Percentiles rank a stretch among this genome's conserved stretches.
These are phyloP conservation scores for Varanus salvator DNA, from an alignment of 2,113 vertebrate species.

Conservation along the genomic window DNA sequence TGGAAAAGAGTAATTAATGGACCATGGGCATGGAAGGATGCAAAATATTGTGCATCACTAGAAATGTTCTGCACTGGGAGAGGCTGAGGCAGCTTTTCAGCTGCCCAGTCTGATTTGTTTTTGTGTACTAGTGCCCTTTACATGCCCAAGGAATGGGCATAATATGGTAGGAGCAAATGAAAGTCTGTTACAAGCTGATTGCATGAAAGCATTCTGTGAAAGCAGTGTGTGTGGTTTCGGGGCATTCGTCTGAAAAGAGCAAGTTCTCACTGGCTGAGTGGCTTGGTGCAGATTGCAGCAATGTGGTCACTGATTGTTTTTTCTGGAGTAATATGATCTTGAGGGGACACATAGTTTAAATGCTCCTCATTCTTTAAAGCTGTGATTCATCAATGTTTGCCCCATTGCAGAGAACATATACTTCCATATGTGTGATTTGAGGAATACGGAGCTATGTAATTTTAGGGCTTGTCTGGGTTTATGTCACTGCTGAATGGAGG, in stretches of 20 bases:
- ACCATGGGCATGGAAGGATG: constrained; percentile 52
- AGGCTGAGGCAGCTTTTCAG: neutral
- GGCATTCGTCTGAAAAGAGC: neutral
- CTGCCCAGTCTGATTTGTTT: neutral
- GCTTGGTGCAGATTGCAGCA: constrained; percentile 54
- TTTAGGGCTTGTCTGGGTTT: no score
- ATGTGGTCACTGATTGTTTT: constrained; percentile 33
- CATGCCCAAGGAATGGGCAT: neutral
- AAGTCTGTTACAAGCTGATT: constrained; percentile 23
- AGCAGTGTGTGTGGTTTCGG: neutral
- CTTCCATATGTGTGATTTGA: neutral
- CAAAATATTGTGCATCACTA: neutral
- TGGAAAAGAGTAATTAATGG: constrained; percentile 61
- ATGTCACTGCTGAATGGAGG: no score
- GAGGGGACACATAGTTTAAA: neutral
- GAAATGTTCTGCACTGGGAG: constrained; percentile 7
- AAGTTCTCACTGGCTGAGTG: constrained; percentile 52
- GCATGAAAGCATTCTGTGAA: constrained; percentile 28
- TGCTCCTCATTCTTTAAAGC: neutral
- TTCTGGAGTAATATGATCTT: constrained; percentile 6
- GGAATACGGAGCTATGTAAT: no score
- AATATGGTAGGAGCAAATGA: neutral
- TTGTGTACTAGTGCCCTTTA: rapidly evolving
- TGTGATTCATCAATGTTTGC: neutral
- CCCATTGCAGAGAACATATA: neutral